Evolutionary conservation across 2,113 vertebrate genomes (phyloP).

Genomic region (Nothobranchius kuhntae): DNA sequence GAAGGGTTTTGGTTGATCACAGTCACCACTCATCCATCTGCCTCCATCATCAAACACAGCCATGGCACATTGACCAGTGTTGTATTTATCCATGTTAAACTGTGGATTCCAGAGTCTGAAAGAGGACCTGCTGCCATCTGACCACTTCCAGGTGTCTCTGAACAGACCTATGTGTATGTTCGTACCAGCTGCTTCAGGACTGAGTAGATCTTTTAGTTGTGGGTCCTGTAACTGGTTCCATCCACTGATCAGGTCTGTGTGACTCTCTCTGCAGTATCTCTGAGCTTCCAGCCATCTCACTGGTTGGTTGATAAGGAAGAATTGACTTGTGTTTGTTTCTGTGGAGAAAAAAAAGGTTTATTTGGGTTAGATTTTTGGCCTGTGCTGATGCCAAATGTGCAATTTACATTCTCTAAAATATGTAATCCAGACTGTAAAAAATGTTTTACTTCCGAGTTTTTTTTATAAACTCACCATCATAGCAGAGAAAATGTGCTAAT

Average conservation of each 20-base stretch:
- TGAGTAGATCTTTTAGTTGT: background rate
- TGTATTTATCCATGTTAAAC: too few relatives aligned
- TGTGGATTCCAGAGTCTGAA: slow-evolving; percentile 13
- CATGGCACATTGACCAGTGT: background rate
- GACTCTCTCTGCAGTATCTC: slow-evolving; percentile 9
- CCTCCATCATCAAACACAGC: background rate
- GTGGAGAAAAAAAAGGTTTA: background rate
- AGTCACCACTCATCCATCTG: background rate
- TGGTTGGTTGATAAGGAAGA: too few relatives aligned
- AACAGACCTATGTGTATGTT: background rate
- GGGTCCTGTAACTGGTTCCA: background rate
- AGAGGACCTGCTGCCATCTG: background rate
- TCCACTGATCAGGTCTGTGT: slow-evolving; percentile 39
- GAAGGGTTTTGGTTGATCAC: background rate
- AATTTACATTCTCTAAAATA: background rate
- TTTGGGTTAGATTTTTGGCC: too few relatives aligned
- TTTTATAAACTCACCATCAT: slow-evolving; percentile 21
- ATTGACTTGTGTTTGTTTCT: rapidly evolving
- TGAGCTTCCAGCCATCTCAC: background rate
- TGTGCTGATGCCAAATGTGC: too few relatives aligned
- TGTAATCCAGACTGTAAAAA: too few relatives aligned
- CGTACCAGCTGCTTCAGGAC: background rate
- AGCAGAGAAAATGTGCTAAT: background rate
- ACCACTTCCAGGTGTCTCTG: slow-evolving; percentile 8
- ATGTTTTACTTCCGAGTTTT: too few relatives aligned